phyloP scores from a whole-genome alignment of 1,140 invertebrate species.

The Eufriesea mexicana region DNA sequence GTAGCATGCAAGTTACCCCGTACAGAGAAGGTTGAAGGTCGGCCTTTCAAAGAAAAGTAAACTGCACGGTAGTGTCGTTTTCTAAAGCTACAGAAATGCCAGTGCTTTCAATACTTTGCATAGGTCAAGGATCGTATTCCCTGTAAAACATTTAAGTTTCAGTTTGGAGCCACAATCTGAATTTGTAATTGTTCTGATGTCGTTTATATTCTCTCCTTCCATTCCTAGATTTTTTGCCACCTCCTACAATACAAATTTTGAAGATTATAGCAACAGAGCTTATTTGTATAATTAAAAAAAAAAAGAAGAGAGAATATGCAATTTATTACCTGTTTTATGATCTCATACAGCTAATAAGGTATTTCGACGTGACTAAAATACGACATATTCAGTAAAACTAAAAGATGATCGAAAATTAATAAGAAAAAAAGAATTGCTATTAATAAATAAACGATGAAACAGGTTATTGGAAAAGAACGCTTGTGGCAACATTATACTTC shows the following conservation, averaged over 20 bases:
- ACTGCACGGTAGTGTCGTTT: conserved; percentile 28
- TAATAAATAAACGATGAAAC: not conserved
- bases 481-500: too few relatives aligned
- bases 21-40: conserved; percentile 47
- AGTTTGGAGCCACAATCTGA: not conserved
- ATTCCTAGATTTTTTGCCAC: not conserved
- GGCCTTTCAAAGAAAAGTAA: conserved; percentile 55
- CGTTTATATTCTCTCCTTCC: not conserved
- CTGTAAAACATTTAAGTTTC: not conserved
- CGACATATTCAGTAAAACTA: too few relatives aligned
- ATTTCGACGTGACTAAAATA: not conserved
- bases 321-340: not conserved
- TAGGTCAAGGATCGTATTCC: conserved; percentile 46
- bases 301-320: too few relatives aligned
- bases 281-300: not conserved
- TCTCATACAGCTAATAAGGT: not conserved
- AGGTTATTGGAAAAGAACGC: conserved; percentile 8
- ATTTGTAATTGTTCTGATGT: not conserved
- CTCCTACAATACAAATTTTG: not conserved
- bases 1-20: conserved; percentile 42
- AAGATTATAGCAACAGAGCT: not conserved
- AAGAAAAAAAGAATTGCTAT: not conserved
- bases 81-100: conserved; percentile 53
- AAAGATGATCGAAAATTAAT: not conserved
- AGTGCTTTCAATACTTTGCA: conserved; percentile 39